phyloP scores from a whole-genome alignment of 2,888 invertebrate species.

The Apamea epomidion region DNA sequence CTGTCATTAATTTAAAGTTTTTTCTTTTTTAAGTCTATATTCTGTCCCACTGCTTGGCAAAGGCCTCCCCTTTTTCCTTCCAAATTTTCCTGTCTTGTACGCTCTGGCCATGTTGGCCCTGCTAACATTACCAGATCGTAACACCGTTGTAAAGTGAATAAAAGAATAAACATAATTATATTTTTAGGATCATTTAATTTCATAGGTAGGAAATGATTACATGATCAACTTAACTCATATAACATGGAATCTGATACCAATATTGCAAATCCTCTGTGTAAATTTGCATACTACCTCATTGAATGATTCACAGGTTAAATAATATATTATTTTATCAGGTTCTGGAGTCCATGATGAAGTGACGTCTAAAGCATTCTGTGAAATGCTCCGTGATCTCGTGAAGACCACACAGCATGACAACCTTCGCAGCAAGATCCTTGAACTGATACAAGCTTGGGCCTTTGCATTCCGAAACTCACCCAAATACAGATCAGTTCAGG shows the following conservation, averaged over 20 bases:
- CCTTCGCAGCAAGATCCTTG: constrained; percentile 96
- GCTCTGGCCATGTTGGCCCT: too few relatives aligned
- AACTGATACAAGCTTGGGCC: constrained; percentile 99
- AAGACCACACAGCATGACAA: constrained; percentile 96
- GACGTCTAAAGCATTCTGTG: constrained; percentile 97
- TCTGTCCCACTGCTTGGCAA: too few relatives aligned
- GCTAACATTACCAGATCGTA: too few relatives aligned
- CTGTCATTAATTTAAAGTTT: neutral
- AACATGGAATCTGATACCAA: neutral
- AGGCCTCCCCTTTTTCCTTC: too few relatives aligned
- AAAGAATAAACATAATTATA: neutral
- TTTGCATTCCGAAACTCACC: constrained; percentile 98
- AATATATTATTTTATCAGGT: constrained; percentile 79
- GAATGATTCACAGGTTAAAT: neutral
- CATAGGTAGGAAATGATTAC: neutral
- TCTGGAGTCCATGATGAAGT: constrained; percentile 97
- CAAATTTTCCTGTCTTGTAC: too few relatives aligned
- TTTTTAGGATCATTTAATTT: neutral
- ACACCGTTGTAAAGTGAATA: neutral
- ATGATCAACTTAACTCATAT: neutral
- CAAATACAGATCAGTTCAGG: constrained; percentile 96
- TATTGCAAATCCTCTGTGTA: neutral
- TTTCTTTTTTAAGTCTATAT: neutral
- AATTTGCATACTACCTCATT: neutral
- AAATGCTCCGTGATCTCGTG: constrained; percentile 96